Evolutionary conservation across 2,113 vertebrate genomes (phyloP).

Genomic region (Phyllopteryx taeniolatus): DNA sequence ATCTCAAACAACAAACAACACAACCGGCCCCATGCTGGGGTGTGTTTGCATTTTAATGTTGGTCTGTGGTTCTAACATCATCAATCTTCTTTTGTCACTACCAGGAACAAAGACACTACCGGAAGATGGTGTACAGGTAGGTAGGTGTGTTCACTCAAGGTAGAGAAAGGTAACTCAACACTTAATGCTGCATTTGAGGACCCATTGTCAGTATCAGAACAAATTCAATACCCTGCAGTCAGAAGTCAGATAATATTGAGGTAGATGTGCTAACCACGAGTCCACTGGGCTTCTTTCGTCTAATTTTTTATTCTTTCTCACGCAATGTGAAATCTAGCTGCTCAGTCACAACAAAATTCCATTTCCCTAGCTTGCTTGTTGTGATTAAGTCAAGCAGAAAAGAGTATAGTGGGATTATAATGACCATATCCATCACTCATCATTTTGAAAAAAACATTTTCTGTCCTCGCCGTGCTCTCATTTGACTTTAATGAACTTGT

Average conservation of each 20-base stretch:
- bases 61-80: constrained; percentile 24
- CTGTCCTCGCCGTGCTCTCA: constrained; percentile 6
- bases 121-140: constrained; percentile 4
- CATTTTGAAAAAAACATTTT: constrained; percentile 31
- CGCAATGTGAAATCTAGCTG: not conserved
- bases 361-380: constrained; percentile 28
- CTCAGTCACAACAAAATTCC: constrained; percentile 18
- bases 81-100: constrained; percentile 45
- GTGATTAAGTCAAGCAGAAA: constrained; percentile 60
- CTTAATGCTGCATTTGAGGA: constrained; percentile 15
- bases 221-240: not conserved
- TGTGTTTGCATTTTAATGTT: constrained; percentile 6
- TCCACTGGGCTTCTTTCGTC: not conserved
- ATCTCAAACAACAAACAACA: constrained; percentile 7
- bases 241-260: not conserved
- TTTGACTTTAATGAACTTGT: constrained; percentile 20
- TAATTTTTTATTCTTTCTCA: not conserved
- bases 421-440: constrained; percentile 66
- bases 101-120: constrained; percentile 14
- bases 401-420: constrained; percentile 56
- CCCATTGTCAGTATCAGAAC: not conserved
- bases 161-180: constrained; percentile 11
- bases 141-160: constrained; percentile 2
- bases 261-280: not conserved
- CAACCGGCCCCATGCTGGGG: constrained; percentile 4